These are phyloP conservation scores for Chrysotoxum bicinctum DNA, from an alignment of 2,888 invertebrate species.

Conservation along the genomic window DNA sequence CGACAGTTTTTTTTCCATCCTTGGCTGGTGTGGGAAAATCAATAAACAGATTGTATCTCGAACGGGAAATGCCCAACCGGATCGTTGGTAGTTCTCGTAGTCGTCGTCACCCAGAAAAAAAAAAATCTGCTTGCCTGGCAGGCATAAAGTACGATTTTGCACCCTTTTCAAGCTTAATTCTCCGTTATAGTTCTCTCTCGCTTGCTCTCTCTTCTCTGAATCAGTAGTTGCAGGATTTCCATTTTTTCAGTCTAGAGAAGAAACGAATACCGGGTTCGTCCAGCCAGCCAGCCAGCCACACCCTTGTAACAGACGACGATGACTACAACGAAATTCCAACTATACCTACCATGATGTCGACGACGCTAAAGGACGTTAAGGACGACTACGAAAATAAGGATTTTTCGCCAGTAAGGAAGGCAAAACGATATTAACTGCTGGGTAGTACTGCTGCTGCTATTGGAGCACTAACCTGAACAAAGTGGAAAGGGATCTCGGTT, in stretches of 20 bases:
- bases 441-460: background rate
- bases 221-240: slow-evolving; percentile 26
- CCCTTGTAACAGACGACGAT: slow-evolving; percentile 56
- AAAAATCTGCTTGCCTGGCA: slow-evolving; percentile 55
- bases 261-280: slow-evolving; percentile 43
- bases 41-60: slow-evolving; percentile 69
- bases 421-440: slow-evolving; percentile 49
- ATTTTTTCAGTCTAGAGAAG: slow-evolving; percentile 11
- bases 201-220: background rate
- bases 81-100: slow-evolving; percentile 5
- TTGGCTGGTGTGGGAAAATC: slow-evolving; percentile 50
- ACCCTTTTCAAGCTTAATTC: slow-evolving; percentile 27
- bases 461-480: slow-evolving; percentile 41
- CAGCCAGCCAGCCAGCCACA: slow-evolving; percentile 59
- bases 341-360: background rate
- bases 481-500: background rate
- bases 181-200: background rate
- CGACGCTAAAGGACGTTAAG: slow-evolving; percentile 5
- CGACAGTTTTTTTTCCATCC: slow-evolving; percentile 3
- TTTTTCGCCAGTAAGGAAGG: slow-evolving; percentile 33
- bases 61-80: slow-evolving; percentile 57
- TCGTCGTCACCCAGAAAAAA: slow-evolving; percentile 22
- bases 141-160: slow-evolving; percentile 58
- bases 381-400: slow-evolving; percentile 36
- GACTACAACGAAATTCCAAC: slow-evolving; percentile 7